Evolutionary conservation across 2,888 invertebrate species (phyloP).

Genomic region (Tanypteryx hageni): DNA sequence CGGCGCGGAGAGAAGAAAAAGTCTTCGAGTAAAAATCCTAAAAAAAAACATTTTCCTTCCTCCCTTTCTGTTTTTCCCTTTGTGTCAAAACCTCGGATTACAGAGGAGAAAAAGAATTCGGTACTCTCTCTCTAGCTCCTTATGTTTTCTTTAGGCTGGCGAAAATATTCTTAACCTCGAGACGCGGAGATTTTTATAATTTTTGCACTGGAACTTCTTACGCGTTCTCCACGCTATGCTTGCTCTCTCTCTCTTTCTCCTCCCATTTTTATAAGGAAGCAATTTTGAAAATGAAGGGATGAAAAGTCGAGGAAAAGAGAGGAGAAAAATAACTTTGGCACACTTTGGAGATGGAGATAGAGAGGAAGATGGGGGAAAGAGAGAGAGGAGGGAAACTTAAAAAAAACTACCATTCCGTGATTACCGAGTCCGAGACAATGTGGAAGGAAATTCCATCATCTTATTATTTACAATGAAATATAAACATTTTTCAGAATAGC

Average conservation of each 20-base stretch:
- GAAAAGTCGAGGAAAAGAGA: neutral
- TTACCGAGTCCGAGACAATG: too few species aligned
- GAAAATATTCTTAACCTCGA: neutral
- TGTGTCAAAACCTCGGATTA: neutral
- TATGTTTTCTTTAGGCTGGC: neutral
- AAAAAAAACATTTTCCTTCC: neutral
- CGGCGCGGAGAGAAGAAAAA: neutral
- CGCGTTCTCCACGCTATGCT: neutral
- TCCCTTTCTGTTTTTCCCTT: neutral
- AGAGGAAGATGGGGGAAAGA: too few species aligned
- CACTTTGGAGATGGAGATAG: too few species aligned
- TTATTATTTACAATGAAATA: too few species aligned
- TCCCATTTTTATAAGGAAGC: neutral
- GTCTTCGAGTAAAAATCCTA: neutral
- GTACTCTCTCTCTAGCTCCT: neutral
- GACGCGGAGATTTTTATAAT: neutral
- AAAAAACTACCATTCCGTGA: too few species aligned
- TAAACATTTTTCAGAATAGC: too few species aligned
- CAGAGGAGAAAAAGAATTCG: neutral
- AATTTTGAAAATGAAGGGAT: constrained; percentile 7
- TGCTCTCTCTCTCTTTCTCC: neutral
- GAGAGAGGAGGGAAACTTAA: too few species aligned
- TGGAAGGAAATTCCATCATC: too few species aligned
- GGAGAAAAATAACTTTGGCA: neutral
- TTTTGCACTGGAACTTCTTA: neutral